A percentile compares a stretch with the other conserved stretches of the same genome.
Conservation (phyloP, 2,113 vertebrate genomes). For the Agapornis roseicollis region DNA sequence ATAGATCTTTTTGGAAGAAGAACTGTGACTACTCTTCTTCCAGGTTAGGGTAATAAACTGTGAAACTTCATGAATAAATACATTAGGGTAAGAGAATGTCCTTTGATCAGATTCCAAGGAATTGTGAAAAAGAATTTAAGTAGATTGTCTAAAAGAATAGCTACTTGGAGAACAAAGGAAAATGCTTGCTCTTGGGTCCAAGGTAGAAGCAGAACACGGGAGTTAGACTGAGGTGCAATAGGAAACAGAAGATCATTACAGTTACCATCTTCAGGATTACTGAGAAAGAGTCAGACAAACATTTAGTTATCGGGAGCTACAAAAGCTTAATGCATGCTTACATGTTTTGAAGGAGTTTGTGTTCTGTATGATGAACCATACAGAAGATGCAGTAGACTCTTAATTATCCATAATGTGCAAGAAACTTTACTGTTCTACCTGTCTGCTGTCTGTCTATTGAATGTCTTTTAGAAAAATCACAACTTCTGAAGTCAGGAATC, state of each 20-base stretch:
- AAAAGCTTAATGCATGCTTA: neutral
- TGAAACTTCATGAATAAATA: neutral
- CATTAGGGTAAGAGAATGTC: neutral
- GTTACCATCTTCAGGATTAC: neutral
- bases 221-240: neutral
- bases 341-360: neutral
- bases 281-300: neutral
- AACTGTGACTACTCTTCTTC: neutral
- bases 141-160: neutral
- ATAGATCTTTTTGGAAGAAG: neutral
- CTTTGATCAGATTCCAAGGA: neutral
- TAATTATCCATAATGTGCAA: neutral
- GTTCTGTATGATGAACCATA: neutral
- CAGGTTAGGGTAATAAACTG: neutral
- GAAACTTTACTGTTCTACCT: neutral
- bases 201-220: neutral
- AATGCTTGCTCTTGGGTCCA: neutral
- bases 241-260: neutral
- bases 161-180: neutral
- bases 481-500: neutral
- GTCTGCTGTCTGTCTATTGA: neutral
- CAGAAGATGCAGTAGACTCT: neutral
- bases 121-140: neutral
- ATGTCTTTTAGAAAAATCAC: neutral
- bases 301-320: neutral